These are phyloP conservation scores for Manduca sexta DNA, from an alignment of 1,140 invertebrate species.

Conservation along the genomic window DNA sequence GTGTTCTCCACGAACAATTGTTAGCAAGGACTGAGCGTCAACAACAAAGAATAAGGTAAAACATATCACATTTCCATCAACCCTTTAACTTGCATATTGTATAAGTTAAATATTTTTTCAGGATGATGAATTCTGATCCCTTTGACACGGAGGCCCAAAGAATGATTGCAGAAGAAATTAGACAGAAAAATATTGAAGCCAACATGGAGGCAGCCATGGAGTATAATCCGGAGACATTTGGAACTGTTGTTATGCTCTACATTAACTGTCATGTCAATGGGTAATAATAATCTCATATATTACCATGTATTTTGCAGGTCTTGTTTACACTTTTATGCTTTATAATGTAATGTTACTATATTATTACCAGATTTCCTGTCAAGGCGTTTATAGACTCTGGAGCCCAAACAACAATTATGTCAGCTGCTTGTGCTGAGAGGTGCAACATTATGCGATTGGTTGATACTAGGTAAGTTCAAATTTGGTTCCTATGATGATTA, in stretches of 20 bases:
- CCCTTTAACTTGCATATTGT: too few relatives aligned
- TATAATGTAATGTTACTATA: not conserved
- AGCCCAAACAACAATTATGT: slow-evolving; percentile 96
- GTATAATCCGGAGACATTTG: slow-evolving; percentile 98
- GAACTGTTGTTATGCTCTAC: slow-evolving; percentile 97
- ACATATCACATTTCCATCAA: not conserved
- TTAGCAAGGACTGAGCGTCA: slow-evolving; percentile 84
- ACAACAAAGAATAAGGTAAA: slow-evolving; percentile 79
- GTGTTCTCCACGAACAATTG: slow-evolving; percentile 88
- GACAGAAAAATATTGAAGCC: slow-evolving; percentile 96
- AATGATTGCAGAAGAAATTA: slow-evolving; percentile 96
- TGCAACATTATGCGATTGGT: slow-evolving; percentile 97
- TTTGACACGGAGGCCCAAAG: slow-evolving; percentile 96
- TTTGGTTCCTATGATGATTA: too few relatives aligned
- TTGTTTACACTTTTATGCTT: too few relatives aligned
- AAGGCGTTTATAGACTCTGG: slow-evolving; percentile 99
- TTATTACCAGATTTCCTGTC: slow-evolving; percentile 79
- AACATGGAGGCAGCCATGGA: slow-evolving; percentile 99
- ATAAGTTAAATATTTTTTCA: slow-evolving; percentile 26
- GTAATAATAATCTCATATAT: slow-evolving; percentile 22
- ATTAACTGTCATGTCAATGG: slow-evolving; percentile 98
- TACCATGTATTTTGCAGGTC: too few relatives aligned
- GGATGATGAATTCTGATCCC: slow-evolving; percentile 94
- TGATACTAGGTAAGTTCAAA: slow-evolving; percentile 77
- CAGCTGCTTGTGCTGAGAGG: slow-evolving; percentile 90